Base-by-base conservation (phyloP, 1,140 invertebrate genomes). In the Zaprionus tsacasi region DNA sequence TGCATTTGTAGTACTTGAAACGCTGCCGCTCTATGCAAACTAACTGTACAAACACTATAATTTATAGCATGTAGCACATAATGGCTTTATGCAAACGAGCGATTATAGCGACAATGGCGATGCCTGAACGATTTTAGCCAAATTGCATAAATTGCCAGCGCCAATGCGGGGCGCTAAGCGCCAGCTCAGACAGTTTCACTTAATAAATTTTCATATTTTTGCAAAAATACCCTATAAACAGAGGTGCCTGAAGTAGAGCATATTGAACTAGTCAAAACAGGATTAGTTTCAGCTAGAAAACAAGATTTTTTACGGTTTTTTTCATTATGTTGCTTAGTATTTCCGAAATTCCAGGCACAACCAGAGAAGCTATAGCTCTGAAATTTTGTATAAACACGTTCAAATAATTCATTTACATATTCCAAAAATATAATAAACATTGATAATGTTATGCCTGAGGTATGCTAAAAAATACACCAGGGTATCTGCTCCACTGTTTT, bases 61-160 rank as follows among this genome's bases (percentile, higher is more conserved):
- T 88, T 88, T 88, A 88, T 89, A 71, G 79, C 85, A 89, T 88
- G 85, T 89, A 85, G 78, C 85, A 89, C 78, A 88, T 88, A 88
- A 88, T 88, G 81, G 85, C 76, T 88, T 88, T 89, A 88, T 89
- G 85, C 85, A 88, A 88, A 89, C 85, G 81, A 83, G 74, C 78
- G 70, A 68, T 80, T 88, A 82, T 56, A 82, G 60, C 82, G 79
- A 87, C 83, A 87, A 88, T 88, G 79, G 78, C 70, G 50, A 71
- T 83, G 74, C 78, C 79, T 73, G 27, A 59, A 68, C 77, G 40
- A 82, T 76, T 68, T 70, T 70, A 55, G 69, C 82, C 83, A 87
- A 87, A 87, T 87, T 87, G 83, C 80, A 88, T 70, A 71, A 75
- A 77, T 79, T 73, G 65, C 64, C 35, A 65, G 50, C 59, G 40